Conservation (phyloP, 30 jellyfish, hydroid and myxozoan species). For the Cassiopea andromeda region DNA sequence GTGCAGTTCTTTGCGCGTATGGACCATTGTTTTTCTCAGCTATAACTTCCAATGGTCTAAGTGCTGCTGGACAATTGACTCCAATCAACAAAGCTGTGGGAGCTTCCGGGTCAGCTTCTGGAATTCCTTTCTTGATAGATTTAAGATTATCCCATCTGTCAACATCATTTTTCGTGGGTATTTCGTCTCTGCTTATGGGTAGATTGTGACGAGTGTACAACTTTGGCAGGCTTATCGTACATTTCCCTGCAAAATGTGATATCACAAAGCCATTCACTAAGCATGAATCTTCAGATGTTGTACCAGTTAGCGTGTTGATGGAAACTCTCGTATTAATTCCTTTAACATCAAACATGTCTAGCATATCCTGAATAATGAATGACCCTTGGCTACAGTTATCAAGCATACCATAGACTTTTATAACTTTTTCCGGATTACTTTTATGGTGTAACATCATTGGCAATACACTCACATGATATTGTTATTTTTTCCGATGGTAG, state of each 20-base stretch:
- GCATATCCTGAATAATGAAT: constrained; percentile 21
- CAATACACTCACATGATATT: constrained; percentile 2
- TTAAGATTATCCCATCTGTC: constrained; percentile 26
- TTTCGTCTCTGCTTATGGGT: constrained; percentile 34
- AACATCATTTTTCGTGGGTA: constrained; percentile 26
- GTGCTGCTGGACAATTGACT: constrained; percentile 43
- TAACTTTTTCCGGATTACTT: constrained; percentile 1
- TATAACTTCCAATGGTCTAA: constrained; percentile 18
- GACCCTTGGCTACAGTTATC: constrained; percentile 52
- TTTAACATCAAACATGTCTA: constrained; percentile 16
- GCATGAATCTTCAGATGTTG: constrained; percentile 32
- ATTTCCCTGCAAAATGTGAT: constrained; percentile 14
- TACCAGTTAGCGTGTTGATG: constrained; percentile 48
- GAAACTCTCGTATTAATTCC: constrained; percentile 23
- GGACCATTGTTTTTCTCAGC: constrained; percentile 25
- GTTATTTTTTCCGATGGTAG: constrained; percentile 23
- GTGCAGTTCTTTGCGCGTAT: constrained; percentile 46
- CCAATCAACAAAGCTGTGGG: constrained; percentile 39
- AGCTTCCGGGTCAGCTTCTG: constrained; percentile 14
- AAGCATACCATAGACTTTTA: constrained; percentile 20
- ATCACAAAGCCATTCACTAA: constrained; percentile 44
- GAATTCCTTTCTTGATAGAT: constrained; percentile 13
- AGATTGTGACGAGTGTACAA: constrained; percentile 15
- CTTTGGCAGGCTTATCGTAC: constrained; percentile 35
- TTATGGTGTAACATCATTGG: constrained; percentile 1